phyloP scores from a whole-genome alignment of 2,113 vertebrate genomes.

The Plotosus lineatus region DNA sequence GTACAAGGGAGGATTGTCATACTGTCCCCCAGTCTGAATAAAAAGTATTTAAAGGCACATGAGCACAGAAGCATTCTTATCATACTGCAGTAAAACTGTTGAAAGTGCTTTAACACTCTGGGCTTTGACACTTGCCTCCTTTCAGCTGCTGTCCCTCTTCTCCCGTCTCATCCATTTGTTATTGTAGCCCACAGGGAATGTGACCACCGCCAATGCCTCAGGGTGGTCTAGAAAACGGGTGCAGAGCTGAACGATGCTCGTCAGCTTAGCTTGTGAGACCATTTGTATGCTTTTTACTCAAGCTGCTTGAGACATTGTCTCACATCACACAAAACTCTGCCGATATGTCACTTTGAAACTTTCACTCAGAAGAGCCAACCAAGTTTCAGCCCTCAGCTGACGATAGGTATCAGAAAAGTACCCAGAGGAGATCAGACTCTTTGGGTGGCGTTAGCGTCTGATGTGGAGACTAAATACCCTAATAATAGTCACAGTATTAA shows the following conservation, averaged over 20 bases:
- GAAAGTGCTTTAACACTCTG: neutral
- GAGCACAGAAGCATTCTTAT: neutral
- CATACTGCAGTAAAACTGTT: neutral
- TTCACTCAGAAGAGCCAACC: neutral
- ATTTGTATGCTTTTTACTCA: neutral
- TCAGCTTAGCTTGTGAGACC: neutral
- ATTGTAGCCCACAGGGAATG: neutral
- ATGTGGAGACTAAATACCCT: neutral
- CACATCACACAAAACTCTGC: neutral
- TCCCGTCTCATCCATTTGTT: neutral
- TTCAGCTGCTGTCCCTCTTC: constrained; percentile 4
- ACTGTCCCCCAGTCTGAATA: neutral
- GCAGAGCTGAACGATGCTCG: neutral
- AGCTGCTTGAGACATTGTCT: neutral
- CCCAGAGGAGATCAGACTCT: neutral
- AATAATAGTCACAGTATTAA: neutral
- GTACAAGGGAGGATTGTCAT: too few relatives aligned
- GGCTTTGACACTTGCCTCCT: neutral
- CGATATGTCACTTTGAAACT: neutral
- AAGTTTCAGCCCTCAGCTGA: neutral
- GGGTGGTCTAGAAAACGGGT: constrained; percentile 1
- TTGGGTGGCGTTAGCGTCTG: neutral
- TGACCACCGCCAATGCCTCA: neutral
- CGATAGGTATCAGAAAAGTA: neutral
- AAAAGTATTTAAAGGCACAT: neutral